A percentile compares a stretch with the other conserved stretches of the same genome.
Evolutionary conservation across 35 echinoderm and acorn worm genomes (phyloP).

Genomic region (Heliocidaris tuberculata): DNA sequence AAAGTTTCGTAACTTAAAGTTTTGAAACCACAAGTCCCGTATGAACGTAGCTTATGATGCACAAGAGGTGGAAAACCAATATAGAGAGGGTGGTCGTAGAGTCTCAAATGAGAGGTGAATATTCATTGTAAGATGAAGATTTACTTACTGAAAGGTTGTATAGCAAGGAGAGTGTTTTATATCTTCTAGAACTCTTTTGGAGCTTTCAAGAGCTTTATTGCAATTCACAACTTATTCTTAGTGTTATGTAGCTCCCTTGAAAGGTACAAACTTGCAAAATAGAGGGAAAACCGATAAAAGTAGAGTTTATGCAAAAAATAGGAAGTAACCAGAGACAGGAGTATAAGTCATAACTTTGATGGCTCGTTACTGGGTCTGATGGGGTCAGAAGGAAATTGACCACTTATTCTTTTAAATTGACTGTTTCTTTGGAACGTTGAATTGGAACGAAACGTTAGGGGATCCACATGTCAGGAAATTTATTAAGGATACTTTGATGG

Average conservation of each 20-base stretch:
- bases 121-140: too few species aligned
- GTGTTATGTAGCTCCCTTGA: not conserved
- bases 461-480: not conserved
- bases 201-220: too few species aligned
- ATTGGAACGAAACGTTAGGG: not conserved
- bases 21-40: too few species aligned
- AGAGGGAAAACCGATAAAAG: not conserved
- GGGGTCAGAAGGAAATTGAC: conserved; percentile 15
- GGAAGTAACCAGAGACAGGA: not conserved
- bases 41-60: too few species aligned
- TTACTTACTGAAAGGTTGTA: too few species aligned
- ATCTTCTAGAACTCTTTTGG: too few species aligned
- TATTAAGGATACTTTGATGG: not conserved
- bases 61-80: not conserved
- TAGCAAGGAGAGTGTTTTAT: too few species aligned
- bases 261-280: not conserved
- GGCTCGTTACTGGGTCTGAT: not conserved
- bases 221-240: not conserved
- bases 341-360: conserved; percentile 13
- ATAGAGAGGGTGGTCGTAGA: not conserved
- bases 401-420: not conserved
- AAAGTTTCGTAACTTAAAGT: too few species aligned
- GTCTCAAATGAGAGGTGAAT: too few species aligned
- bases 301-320: not conserved
- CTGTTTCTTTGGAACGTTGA: not conserved